Base-by-base conservation (phyloP, 2,113 vertebrate genomes). In the Oreochromis aureus region DNA sequence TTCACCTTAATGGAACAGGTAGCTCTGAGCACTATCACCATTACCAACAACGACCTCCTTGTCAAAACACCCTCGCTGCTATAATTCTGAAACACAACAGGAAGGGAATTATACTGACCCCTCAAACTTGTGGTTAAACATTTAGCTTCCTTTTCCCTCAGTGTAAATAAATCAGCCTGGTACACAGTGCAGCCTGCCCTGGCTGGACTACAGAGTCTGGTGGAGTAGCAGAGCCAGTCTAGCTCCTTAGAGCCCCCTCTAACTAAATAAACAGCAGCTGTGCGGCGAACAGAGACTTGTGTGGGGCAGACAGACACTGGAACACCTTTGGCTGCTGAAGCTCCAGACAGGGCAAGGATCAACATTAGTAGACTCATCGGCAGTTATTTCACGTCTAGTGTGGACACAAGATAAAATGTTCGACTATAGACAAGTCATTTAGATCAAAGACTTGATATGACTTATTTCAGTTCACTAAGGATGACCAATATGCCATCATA, bases 191-290 rank as follows among this genome's bases (percentile, higher is more conserved):
- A 80, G 89, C 4, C 27, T 8, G 19, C 18, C 41, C 69, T 88
- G 87, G 89, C 73, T 80, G 73, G 78, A 82, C 69, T 58, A 80
- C 86, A 89, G 85, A 81, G 59, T 44, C 41, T 32, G 87, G 32
- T 59, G 10, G 81, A 84, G 84, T 51, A 15, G 55, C 59, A 63
- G 85, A 71, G 82, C 82, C 73, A 84, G 86, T 63, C 36, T 2
- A 4, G n/a, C 85, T 86, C 87, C 71, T 86, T 48, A 30, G 76
- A 87, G 86, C 84, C 81, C 87, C 86, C 89, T 92, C 73, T 81
- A 82, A 87, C 79, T 80, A 88, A 93, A 93, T 86, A 93, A 93
- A 91, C 85, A 91, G 81, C 86, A 88, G 89, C 88, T 92, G 89
- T 71, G 83, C 3, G 6, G 18, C 61, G 30, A 61, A 46, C 13